These are phyloP conservation scores for Chondrosia reniformis DNA, from an alignment of 37 sponge, comb jelly and placozoan species.

Conservation along the genomic window DNA sequence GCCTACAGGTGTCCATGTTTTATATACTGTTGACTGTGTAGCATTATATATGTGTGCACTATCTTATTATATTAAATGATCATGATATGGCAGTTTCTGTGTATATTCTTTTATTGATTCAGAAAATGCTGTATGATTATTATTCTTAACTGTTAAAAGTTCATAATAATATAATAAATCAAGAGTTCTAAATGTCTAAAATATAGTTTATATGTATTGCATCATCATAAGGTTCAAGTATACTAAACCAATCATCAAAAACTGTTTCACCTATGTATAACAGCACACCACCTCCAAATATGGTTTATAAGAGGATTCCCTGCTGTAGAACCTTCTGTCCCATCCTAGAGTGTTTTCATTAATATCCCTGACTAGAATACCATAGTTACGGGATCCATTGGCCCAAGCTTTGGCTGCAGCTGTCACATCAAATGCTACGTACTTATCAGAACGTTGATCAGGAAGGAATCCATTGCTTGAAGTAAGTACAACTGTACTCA, in stretches of 20 bases:
- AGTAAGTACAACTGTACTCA: neutral
- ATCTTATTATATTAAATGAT: too few species aligned
- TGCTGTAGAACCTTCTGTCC: neutral
- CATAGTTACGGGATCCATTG: conserved; percentile 2
- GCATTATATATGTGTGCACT: too few species aligned
- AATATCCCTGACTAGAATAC: neutral
- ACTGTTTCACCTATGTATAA: neutral
- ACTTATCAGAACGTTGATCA: neutral
- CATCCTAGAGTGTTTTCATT: neutral
- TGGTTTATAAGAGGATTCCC: neutral
- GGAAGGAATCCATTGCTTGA: too few species aligned
- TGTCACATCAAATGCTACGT: neutral
- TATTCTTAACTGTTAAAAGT: too few species aligned
- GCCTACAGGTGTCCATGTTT: too few species aligned
- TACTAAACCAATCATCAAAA: neutral
- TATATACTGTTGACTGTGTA: too few species aligned
- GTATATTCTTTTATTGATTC: too few species aligned
- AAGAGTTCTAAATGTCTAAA: too few species aligned
- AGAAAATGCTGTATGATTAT: too few species aligned
- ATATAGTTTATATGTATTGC: too few species aligned
- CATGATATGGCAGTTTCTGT: too few species aligned
- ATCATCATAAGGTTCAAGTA: neutral
- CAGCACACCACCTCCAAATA: neutral
- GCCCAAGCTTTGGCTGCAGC: neutral
- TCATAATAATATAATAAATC: too few species aligned